These are phyloP conservation scores for Chascanopsetta lugubris DNA, from an alignment of 2,113 vertebrate species.

Conservation along the genomic window DNA sequence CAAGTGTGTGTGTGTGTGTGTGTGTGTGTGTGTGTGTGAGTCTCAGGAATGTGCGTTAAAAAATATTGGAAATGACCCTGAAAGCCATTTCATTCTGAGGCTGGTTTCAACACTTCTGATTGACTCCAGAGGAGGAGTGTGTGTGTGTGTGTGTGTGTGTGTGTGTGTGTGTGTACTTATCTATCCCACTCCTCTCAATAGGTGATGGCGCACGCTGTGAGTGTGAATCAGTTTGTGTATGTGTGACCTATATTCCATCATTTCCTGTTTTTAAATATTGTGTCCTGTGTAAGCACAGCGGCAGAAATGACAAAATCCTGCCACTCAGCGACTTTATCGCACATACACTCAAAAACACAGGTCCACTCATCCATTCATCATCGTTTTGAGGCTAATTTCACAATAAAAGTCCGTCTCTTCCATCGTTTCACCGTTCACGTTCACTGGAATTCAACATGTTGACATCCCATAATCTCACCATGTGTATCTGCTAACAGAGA, in stretches of 20 bases:
- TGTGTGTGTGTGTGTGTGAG: conserved; percentile 8
- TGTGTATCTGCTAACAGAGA: no score
- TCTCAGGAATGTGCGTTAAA: conserved; percentile 29
- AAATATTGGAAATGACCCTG: conserved; percentile 43
- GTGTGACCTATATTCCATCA: conserved; percentile 75
- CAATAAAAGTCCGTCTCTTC: no score
- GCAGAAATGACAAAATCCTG: conserved; percentile 10
- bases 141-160: conserved; percentile 7
- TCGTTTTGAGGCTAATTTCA: no score
- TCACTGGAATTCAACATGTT: no score
- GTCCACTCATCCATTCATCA: no score
- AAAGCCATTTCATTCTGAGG: conserved; percentile 61
- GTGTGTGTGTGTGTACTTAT: conserved; percentile 20
- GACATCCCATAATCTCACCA: no score
- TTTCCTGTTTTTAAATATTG: conserved; percentile 53
- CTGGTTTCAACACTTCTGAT: conserved; percentile 65
- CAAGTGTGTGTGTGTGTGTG: background rate
- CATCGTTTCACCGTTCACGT: no score
- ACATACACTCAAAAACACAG: no score
- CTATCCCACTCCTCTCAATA: conserved; percentile 43
- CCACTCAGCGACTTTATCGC: no score
- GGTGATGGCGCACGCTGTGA: conserved; percentile 55
- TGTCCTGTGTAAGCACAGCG: conserved; percentile 64
- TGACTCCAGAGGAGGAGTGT: conserved; percentile 46
- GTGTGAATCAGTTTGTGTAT: conserved; percentile 26